Evolutionary conservation across 2,113 vertebrate species (phyloP), one percentile per base, ranked within the genome.

Genomic region (Etheostoma cragini): DNA sequence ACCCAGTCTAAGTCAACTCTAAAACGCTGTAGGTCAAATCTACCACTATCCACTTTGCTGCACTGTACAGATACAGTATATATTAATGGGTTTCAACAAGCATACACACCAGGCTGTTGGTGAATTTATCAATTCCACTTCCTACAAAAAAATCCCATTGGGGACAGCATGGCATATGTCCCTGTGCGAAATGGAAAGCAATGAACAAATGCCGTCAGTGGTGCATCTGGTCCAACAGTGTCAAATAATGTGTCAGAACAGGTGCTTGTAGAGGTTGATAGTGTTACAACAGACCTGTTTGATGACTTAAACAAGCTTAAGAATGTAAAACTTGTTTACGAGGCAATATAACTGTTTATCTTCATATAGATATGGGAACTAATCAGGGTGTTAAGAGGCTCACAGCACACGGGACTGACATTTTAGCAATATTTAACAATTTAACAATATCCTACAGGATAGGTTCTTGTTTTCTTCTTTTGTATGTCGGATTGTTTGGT

Each of bases 321-420:
- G 19, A 66, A 22, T 58, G 38, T 15, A 61, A 30, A 63, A 38
- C 66, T 50, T 17, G 63, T 67, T 70, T 53, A 70, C 35, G 62
- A 72, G 35, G 38, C 38, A 49, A 30, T 75, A 52, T 71, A 22
- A 56, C 46, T 52, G 47, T 57, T 72, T 35, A 50, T 68, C 54
- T 50, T 72, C 26, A 33, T 45, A 14, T 52, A 21, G 67, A 79
- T 72, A 72, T 86, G 61, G 71, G 46, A 3, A 33, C 53, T 66
- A 66, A 79, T 75, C 65, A 56, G 58, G 13, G 33, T 33, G 56
- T 38, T 60, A 61, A 71, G 53, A 72, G 60, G 54, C 54, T 71
- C 24, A 17, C 54, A 16, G n/a, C 35, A 22, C 53, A 42, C 22
- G 67, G 49, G 47, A 17, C 50, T 46, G 60, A 26, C 6, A 46